These are phyloP conservation scores for Drosophila borborema DNA, from an alignment of 2,888 invertebrate genomes.

Conservation along the genomic window DNA sequence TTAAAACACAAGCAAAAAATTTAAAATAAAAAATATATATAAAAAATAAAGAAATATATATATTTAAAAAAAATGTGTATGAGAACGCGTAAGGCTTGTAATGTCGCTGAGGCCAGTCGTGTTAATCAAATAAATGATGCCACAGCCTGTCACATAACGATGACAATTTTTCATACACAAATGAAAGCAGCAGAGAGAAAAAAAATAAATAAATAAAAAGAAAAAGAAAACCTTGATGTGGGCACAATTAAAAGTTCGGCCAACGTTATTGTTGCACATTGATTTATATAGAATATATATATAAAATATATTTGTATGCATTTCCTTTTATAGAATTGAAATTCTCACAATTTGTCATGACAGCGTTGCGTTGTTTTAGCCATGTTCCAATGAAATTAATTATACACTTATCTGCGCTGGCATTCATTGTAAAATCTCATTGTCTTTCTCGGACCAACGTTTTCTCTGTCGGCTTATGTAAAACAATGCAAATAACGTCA, in stretches of 20 bases:
- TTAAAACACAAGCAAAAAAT: neutral
- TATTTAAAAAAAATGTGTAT: constrained; percentile 10
- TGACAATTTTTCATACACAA: constrained; percentile 42
- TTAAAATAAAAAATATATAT: neutral
- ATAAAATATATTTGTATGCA: neutral
- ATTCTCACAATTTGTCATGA: constrained; percentile 47
- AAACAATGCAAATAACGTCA: constrained; percentile 72
- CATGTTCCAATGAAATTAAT: constrained; percentile 64
- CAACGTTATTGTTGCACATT: constrained; percentile 29
- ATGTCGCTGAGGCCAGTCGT: constrained; percentile 23
- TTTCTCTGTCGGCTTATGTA: constrained; percentile 53
- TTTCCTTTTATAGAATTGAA: neutral
- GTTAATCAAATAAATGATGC: constrained; percentile 69
- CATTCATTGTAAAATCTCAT: constrained; percentile 51
- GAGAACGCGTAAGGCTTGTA: constrained; percentile 21
- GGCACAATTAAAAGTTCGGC: constrained; percentile 56
- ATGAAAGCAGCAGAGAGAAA: neutral
- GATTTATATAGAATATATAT: constrained; percentile 34
- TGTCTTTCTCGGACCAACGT: constrained; percentile 11
- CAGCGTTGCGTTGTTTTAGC: constrained; percentile 17
- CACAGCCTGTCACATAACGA: constrained; percentile 48
- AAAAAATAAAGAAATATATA: neutral
- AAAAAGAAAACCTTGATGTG: constrained; percentile 12
- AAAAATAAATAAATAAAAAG: neutral
- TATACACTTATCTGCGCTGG: constrained; percentile 60